Conservation (phyloP, 2,113 vertebrate genomes). For the Nettapus auritus region DNA sequence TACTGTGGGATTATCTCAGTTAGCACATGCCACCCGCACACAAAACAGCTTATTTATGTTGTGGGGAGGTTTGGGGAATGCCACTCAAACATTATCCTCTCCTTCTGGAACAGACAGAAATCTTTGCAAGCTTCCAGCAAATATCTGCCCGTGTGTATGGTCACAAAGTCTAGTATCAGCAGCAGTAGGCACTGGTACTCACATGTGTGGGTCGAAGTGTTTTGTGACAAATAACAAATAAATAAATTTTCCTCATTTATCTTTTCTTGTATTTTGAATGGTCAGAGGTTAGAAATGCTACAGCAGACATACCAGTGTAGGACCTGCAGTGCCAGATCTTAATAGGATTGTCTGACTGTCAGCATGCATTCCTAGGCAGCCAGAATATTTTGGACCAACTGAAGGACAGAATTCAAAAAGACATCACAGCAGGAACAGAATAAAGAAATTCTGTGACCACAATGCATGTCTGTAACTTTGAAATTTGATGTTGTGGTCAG, state of each 20-base stretch:
- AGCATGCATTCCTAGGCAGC: background rate
- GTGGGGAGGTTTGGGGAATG: background rate
- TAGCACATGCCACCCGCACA: background rate
- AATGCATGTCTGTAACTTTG: background rate
- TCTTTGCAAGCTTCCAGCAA: background rate
- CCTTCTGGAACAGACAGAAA: background rate
- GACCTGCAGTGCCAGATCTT: background rate
- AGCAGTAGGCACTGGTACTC: background rate
- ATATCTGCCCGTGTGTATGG: no score
- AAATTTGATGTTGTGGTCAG: background rate
- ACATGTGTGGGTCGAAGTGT: rapidly evolving
- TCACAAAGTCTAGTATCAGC: background rate
- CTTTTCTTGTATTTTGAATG: background rate
- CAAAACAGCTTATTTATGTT: rapidly evolving
- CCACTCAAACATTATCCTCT: rapidly evolving
- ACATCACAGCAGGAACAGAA: background rate
- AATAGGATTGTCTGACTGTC: background rate
- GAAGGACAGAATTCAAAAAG: background rate
- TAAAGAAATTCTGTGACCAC: background rate
- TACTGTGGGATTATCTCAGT: background rate
- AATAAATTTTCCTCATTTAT: no score
- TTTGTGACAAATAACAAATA: background rate
- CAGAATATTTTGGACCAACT: background rate
- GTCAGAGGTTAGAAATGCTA: background rate
- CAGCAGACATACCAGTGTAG: background rate